Conservation (phyloP, 2,888 invertebrate species). For the Apocheima hispidaria region DNA sequence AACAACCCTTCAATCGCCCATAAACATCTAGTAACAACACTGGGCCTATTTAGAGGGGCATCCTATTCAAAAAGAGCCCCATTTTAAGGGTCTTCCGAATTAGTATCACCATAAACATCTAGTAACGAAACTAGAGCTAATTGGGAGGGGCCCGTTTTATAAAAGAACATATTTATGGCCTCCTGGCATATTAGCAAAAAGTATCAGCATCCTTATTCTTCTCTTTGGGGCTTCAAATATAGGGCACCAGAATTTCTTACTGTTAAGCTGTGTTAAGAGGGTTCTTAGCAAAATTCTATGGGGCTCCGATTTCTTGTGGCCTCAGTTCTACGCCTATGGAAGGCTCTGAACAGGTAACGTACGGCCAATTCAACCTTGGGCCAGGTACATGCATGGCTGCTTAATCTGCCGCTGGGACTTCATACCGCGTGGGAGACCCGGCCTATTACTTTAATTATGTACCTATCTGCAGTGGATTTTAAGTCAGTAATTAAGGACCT, state of each 20-base stretch:
- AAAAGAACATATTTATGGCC: too few relatives aligned
- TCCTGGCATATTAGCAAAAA: too few relatives aligned
- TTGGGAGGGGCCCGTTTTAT: too few relatives aligned
- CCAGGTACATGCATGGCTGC: constrained; percentile 2
- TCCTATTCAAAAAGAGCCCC: too few relatives aligned
- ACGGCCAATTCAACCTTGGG: constrained; percentile 24
- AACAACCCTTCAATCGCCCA: constrained; percentile 15
- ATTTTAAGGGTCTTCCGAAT: not conserved
- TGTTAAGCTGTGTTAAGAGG: too few relatives aligned
- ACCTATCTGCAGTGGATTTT: not conserved
- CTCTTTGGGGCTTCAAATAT: too few relatives aligned
- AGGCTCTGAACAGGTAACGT: constrained; percentile 8
- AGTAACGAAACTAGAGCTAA: too few relatives aligned
- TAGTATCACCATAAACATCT: too few relatives aligned
- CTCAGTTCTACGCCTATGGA: not conserved
- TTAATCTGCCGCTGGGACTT: constrained; percentile 42
- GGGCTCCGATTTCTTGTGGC: too few relatives aligned
- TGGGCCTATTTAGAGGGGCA: not conserved
- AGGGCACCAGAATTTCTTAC: too few relatives aligned
- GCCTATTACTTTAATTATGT: constrained; percentile 47
- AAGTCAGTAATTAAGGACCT: constrained; percentile 5
- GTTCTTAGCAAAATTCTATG: too few relatives aligned
- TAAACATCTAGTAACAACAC: constrained; percentile 16
- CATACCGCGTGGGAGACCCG: constrained; percentile 57
- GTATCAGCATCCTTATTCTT: too few relatives aligned